Percentiles rank a stretch among this genome's conserved stretches.
These are phyloP conservation scores for Macroteleia sp. DNA, from an alignment of 2,888 invertebrate species.

Conservation along the genomic window DNA sequence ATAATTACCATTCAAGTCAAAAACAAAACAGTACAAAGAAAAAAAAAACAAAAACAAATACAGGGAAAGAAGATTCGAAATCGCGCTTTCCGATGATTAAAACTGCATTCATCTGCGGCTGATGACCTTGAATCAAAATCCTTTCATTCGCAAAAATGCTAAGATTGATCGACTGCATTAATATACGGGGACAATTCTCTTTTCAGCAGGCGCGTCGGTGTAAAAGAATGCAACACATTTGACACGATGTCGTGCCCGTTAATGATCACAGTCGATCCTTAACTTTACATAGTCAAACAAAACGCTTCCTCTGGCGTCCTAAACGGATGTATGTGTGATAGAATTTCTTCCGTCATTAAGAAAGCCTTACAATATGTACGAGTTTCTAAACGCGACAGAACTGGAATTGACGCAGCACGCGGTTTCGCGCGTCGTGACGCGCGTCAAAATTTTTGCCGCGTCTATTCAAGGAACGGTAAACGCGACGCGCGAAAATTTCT, in stretches of 20 bases:
- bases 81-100: slow-evolving; percentile 25
- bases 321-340: slow-evolving; percentile 82
- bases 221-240: slow-evolving; percentile 58
- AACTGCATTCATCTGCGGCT: slow-evolving; percentile 30
- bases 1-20: not conserved
- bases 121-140: slow-evolving; percentile 24
- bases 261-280: slow-evolving; percentile 77
- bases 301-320: slow-evolving; percentile 78
- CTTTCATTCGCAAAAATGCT: slow-evolving; percentile 12
- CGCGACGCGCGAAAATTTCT: slow-evolving; percentile 74
- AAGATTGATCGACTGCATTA: slow-evolving; percentile 43
- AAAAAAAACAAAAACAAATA: not conserved
- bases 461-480: slow-evolving; percentile 79
- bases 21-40: not conserved
- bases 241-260: slow-evolving; percentile 71
- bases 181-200: slow-evolving; percentile 15
- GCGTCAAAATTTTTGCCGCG: slow-evolving; percentile 42
- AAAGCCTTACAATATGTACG: slow-evolving; percentile 79
- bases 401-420: slow-evolving; percentile 67
- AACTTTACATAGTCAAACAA: slow-evolving; percentile 75
- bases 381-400: slow-evolving; percentile 73
- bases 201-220: slow-evolving; percentile 7
- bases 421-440: slow-evolving; percentile 49
- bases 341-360: slow-evolving; percentile 84
- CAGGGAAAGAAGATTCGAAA: not conserved